Evolutionary conservation across 2,113 vertebrate genomes (phyloP), one percentile per base, ranked within the genome.

Genomic region (Sisor rabdophorus): DNA sequence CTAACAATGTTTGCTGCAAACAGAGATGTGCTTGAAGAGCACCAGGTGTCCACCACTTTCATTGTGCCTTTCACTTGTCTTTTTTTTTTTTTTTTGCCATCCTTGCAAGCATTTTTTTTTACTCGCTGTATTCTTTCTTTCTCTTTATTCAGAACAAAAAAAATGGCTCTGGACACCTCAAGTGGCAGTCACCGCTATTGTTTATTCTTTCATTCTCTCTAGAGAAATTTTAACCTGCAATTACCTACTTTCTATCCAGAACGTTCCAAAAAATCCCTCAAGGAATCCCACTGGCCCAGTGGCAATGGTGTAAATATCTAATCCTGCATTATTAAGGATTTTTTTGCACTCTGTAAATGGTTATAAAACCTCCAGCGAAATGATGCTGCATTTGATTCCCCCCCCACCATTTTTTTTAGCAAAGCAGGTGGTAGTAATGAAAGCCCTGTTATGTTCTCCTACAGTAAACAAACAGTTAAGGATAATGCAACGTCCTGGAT

Each of bases 371-470:
- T 56, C 17, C 12, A 69, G 32, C 32, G 40, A 11, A 64, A 48
- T 67, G n/a, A 28, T 71, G 65, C 47, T 78, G 36, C 55, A 56
- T 67, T 59, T 22, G 60, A 16, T 36, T 78, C n/a, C 11, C 26
- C 17, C 47, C 36, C 44, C 12, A 36, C 60, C 65, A 55, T 28
- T 54, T 30, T 47, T n/a, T 13, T 56, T 64, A 28, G 50, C 36
- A 73, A 53, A 22, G 60, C 63, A 52, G 68, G 47, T 48, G 70
- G 75, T 53, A 47, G 63, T 77, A 19, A 60, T 36, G 59, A 53
- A 77, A 86, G 78, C 71, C 75, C 70, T 85, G 84, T 59, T 71
- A 88, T 86, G 79, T 88, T 84, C 87, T 79, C 86, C 86, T 87
- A 86, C 87, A 87, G 86, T 85, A 84, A 88, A 90, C 73, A 65